Evolutionary conservation across 2,888 invertebrate genomes (phyloP), one percentile per base, ranked within the genome.

Genomic region (Tryphoninae sp.): DNA sequence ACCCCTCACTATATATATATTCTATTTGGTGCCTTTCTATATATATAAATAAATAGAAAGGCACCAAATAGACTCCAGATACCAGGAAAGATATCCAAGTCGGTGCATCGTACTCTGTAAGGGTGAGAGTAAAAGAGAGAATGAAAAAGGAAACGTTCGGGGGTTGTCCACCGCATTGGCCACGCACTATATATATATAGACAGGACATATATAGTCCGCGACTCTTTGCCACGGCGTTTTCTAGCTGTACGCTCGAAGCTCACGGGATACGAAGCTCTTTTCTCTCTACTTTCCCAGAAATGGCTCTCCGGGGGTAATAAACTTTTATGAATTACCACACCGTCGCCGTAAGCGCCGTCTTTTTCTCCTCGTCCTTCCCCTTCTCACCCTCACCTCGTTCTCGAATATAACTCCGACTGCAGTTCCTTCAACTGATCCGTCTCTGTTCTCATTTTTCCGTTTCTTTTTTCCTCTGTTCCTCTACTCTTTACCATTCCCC

Each of bases 281-380:
- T 73, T 59, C 58, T 58, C 64, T 53, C 77, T 62, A 40, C 55
- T 78, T 64, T 58, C 62, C 78, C 84, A 71, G 69, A 67, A 86
- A 87, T 86, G 84, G 85, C 84, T 81, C 86, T 84, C 81, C 65
- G 55, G 82, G 80, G 84, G 85, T 85, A 85, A 88, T 88, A 89
- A 88, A 89, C 87, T 87, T 86, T 88, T 87, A 86, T 88, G 86
- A 86, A 88, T 89, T 87, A 87, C 81, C 86, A 86, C 81, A 81
- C 77, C 82, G 82, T 84, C 83, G 71, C 84, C 83, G 83, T 78
- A 76, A 83, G 81, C 82, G 65, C 49, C 65, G 40, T 49, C 68
- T 49, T 33, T 53, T 51, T 80, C 53, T 68, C 58, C 71, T 67
- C 64, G 64, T 58, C 78, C 22, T 40, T 74, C 23, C 19, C 55